Evolutionary conservation across 2,113 vertebrate genomes (phyloP).

Genomic region (Lampris megalopsis): DNA sequence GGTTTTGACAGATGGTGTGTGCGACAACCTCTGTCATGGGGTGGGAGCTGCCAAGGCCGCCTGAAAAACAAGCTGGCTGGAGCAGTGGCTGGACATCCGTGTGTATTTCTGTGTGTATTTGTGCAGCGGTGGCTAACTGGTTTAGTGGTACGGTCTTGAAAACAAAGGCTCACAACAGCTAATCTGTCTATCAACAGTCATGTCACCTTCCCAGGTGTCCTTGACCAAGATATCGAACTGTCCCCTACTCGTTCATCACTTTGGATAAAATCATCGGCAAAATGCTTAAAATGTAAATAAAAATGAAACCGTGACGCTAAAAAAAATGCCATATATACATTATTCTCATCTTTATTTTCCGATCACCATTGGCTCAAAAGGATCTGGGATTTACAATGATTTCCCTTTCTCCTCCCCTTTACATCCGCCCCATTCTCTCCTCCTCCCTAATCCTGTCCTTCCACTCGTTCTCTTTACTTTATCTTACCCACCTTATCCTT

Average conservation of each 20-base stretch:
- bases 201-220: slow-evolving; percentile 26
- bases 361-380: not conserved
- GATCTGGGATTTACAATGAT: no score
- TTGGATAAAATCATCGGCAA: no score
- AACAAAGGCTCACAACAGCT: slow-evolving; percentile 44
- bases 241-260: not conserved
- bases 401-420: not conserved
- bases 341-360: not conserved
- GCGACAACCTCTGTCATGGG: no score
- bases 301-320: not conserved
- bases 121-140: slow-evolving; percentile 13
- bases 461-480: not conserved
- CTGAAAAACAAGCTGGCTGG: not conserved
- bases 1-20: no score
- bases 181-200: slow-evolving; percentile 40
- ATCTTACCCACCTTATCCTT: not conserved
- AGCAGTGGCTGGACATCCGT: no score
- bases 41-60: slow-evolving; percentile 5
- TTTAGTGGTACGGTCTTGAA: slow-evolving; percentile 21
- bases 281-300: no score
- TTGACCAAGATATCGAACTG: slow-evolving; percentile 34
- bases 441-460: not conserved
- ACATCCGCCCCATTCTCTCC: not conserved
- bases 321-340: not conserved
- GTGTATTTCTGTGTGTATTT: slow-evolving; percentile 9